Evolutionary conservation across 2,797 vertebrate genomes (phyloP).

Genomic region (Takifugu rubripes): DNA sequence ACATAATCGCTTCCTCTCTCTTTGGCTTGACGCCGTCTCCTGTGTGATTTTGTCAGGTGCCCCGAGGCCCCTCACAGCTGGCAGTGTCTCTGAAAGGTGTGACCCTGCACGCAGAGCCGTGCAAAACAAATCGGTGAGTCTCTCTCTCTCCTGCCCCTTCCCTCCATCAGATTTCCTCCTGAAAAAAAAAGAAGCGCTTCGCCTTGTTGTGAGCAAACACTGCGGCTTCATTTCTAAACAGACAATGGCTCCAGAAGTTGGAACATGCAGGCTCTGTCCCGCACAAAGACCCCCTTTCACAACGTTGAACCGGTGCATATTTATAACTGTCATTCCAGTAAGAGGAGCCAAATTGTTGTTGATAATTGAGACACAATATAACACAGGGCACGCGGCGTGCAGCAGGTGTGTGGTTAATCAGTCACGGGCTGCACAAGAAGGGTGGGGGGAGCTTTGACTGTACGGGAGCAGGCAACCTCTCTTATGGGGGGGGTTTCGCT

Average conservation of each 20-base stretch:
- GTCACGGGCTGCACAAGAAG: slow-evolving; percentile 50
- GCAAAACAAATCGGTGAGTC: slow-evolving; percentile 80
- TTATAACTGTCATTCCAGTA: slow-evolving; percentile 66
- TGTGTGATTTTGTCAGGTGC: slow-evolving; percentile 84
- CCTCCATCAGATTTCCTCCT: slow-evolving; percentile 46
- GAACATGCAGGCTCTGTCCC: slow-evolving; percentile 26
- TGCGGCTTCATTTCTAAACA: slow-evolving; percentile 25
- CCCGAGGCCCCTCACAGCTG: slow-evolving; percentile 80
- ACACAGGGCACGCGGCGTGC: slow-evolving; percentile 62
- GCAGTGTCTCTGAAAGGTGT: slow-evolving; percentile 80
- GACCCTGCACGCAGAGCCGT: slow-evolving; percentile 80
- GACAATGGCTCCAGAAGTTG: slow-evolving; percentile 46
- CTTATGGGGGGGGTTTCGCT: slow-evolving; percentile 23
- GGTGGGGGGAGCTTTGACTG: slow-evolving; percentile 32
- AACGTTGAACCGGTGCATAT: slow-evolving; percentile 53
- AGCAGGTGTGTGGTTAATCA: slow-evolving; percentile 79
- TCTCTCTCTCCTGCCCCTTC: slow-evolving; percentile 25
- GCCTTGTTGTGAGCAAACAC: slow-evolving; percentile 51
- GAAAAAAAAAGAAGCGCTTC: slow-evolving; percentile 19
- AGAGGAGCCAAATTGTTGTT: slow-evolving; percentile 65
- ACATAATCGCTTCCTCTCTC: slow-evolving; percentile 37
- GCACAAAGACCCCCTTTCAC: slow-evolving; percentile 59
- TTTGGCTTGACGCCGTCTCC: slow-evolving; percentile 29
- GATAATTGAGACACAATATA: slow-evolving; percentile 68
- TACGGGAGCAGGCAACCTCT: slow-evolving; percentile 43